Evolutionary conservation across 2,113 vertebrate genomes (phyloP).

Genomic region (Scophthalmus maximus): DNA sequence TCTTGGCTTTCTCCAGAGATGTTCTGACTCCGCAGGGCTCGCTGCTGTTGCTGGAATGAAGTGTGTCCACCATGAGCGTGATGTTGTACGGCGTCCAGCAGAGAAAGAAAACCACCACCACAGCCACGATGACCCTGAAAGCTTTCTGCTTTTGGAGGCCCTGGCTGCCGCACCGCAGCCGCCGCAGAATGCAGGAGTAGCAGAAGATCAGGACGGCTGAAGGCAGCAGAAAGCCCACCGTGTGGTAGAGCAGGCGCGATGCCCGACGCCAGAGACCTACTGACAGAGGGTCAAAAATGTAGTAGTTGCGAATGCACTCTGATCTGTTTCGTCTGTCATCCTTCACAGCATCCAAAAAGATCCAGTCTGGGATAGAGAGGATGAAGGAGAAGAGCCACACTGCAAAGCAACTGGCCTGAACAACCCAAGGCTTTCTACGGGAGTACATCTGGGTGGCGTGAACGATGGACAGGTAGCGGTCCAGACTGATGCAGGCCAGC

Average conservation of each 20-base stretch:
- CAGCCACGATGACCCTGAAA: slow-evolving; percentile 83
- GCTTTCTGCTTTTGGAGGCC: slow-evolving; percentile 85
- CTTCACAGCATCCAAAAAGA: slow-evolving; percentile 55
- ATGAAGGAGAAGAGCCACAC: slow-evolving; percentile 86
- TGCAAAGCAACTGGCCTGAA: slow-evolving; percentile 77
- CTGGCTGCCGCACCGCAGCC: slow-evolving; percentile 77
- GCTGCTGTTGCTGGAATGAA: slow-evolving; percentile 51
- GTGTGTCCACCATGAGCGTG: slow-evolving; percentile 80
- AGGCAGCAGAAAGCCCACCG: slow-evolving; percentile 85
- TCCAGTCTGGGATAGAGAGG: slow-evolving; percentile 86
- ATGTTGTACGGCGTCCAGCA: slow-evolving; percentile 90
- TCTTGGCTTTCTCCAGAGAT: slow-evolving; percentile 70
- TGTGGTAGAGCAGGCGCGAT: slow-evolving; percentile 80
- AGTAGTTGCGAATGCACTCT: slow-evolving; percentile 77
- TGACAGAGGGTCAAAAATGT: accelerated
- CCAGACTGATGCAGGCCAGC: slow-evolving; percentile 90
- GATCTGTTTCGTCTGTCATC: slow-evolving; percentile 56
- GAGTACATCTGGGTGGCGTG: slow-evolving; percentile 90
- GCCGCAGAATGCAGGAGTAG: slow-evolving; percentile 84
- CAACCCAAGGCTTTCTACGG: slow-evolving; percentile 69
- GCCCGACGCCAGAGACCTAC: slow-evolving; percentile 39
- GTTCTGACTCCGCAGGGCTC: slow-evolving; percentile 54
- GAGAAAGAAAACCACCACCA: slow-evolving; percentile 87
- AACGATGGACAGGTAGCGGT: slow-evolving; percentile 90
- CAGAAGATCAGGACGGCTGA: slow-evolving; percentile 84